phyloP scores from a whole-genome alignment of 2,797 vertebrate genomes.

The Acomys russatus region DNA sequence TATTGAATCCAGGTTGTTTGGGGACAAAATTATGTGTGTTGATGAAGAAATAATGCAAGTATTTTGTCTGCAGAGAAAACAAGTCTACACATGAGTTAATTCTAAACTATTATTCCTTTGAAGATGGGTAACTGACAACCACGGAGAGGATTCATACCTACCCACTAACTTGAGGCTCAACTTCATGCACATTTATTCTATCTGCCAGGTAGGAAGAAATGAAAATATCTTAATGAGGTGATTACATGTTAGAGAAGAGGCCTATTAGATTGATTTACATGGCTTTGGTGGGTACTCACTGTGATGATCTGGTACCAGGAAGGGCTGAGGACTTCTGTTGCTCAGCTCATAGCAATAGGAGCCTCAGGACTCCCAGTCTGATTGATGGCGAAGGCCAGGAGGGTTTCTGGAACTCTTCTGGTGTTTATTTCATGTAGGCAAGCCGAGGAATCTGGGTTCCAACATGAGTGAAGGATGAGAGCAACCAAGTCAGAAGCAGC shows the following conservation, averaged over 20 bases:
- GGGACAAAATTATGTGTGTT: constrained; percentile 12
- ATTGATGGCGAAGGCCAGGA: neutral
- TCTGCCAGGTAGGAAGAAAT: neutral
- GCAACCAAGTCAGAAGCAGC: neutral
- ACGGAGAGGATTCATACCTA: neutral
- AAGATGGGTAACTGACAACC: neutral
- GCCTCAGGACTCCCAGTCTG: neutral
- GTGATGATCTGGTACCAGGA: neutral
- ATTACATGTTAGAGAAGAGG: too few species aligned
- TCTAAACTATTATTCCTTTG: neutral
- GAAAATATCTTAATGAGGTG: neutral
- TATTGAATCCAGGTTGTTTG: neutral
- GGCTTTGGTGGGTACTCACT: too few species aligned
- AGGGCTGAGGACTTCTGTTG: neutral
- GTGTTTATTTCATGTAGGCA: neutral
- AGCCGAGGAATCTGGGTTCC: neutral
- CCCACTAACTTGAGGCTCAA: neutral
- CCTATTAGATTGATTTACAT: neutral
- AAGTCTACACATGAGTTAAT: neutral
- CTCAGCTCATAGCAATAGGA: neutral
- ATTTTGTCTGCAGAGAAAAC: neutral
- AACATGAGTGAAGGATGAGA: neutral
- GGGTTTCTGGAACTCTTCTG: neutral
- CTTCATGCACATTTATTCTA: neutral
- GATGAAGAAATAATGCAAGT: neutral